These are phyloP conservation scores for Notoglanidium macrostoma DNA, from an alignment of 2,797 vertebrate genomes.

Conservation along the genomic window DNA sequence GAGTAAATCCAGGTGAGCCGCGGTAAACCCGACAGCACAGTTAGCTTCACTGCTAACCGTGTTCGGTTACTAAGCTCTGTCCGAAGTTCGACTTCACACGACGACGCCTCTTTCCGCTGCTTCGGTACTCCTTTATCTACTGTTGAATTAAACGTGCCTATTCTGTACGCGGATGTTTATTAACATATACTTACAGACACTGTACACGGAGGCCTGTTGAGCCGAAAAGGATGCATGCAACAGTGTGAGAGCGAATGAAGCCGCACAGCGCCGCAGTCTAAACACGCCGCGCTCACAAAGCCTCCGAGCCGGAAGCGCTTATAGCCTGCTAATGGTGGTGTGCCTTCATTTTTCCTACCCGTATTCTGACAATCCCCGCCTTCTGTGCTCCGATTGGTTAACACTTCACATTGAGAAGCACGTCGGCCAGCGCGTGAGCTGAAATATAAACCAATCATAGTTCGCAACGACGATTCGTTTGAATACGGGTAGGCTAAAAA, in stretches of 20 bases:
- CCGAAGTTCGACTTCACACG: neutral
- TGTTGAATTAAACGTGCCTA: neutral
- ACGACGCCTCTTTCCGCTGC: neutral
- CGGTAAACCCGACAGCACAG: neutral
- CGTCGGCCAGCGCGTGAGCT: neutral
- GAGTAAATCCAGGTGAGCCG: no score
- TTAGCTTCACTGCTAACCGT: conserved; percentile 1
- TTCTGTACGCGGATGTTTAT: neutral
- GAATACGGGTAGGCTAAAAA: neutral
- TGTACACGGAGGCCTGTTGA: conserved; percentile 43
- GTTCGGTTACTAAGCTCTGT: conserved; percentile 4
- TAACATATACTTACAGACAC: conserved; percentile 45
- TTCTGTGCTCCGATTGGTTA: neutral
- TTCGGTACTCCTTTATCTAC: neutral
- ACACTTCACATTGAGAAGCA: neutral
- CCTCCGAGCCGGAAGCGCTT: conserved; percentile 31
- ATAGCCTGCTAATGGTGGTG: neutral
- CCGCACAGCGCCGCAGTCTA: conserved; percentile 14
- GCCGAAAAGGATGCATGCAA: conserved; percentile 21
- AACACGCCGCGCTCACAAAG: conserved; percentile 11
- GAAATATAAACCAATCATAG: neutral
- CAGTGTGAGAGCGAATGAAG: conserved; percentile 22
- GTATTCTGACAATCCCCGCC: neutral
- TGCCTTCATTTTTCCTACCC: neutral
- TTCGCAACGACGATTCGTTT: neutral